phyloP scores from a whole-genome alignment of 2,113 vertebrate genomes.

The Lucifuga dentata region DNA sequence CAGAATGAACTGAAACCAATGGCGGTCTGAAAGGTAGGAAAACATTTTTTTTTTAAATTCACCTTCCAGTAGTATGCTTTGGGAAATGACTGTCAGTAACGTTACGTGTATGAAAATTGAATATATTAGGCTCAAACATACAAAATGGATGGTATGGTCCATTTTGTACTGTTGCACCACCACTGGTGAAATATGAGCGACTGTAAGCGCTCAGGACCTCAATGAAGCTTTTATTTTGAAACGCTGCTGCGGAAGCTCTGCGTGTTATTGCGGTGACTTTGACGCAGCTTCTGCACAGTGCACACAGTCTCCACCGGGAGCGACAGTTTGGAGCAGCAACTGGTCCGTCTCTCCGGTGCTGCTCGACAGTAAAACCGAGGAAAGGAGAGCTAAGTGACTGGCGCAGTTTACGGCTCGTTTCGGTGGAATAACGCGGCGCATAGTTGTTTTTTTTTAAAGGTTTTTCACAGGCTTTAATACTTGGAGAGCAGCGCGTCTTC shows the following conservation, averaged over 20 bases:
- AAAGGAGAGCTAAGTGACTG: conserved; percentile 11
- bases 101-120: no score
- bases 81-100: no score
- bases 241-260: conserved; percentile 9
- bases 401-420: neutral
- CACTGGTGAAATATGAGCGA: no score
- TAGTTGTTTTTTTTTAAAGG: conserved; percentile 9
- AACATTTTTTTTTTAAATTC: no score
- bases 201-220: no score
- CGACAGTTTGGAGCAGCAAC: conserved; percentile 46
- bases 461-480: conserved; percentile 6
- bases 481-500: conserved; percentile 45
- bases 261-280: neutral
- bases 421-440: conserved; percentile 39
- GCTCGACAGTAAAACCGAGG: conserved; percentile 50
- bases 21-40: no score
- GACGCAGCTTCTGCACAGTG: conserved; percentile 1
- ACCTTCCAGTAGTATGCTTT: no score
- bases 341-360: conserved; percentile 51
- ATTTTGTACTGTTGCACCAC: no score
- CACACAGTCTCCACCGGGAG: conserved; percentile 47
- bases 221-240: conserved; percentile 42
- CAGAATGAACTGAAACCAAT: no score
- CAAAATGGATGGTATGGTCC: no score
- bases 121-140: no score